Conservation (phyloP, 2,888 invertebrate species). For the Dasypogon diadema region DNA sequence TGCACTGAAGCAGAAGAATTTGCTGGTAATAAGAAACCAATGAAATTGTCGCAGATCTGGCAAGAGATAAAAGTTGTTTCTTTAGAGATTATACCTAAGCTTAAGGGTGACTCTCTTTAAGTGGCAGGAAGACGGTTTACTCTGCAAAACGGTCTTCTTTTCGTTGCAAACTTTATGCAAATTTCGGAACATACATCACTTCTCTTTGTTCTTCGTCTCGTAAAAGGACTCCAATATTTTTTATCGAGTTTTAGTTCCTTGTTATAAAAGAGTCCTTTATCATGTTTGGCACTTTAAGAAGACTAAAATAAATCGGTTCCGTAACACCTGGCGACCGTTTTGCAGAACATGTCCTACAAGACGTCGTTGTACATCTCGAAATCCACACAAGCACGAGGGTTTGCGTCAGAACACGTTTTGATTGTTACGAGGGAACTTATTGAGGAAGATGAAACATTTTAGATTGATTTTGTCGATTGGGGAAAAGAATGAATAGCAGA, state of each 20-base stretch:
- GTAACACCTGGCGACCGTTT: neutral
- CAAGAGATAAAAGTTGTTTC: too few relatives aligned
- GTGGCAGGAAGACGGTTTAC: neutral
- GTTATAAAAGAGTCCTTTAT: neutral
- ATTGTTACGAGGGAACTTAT: neutral
- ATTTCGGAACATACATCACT: slow-evolving; percentile 25
- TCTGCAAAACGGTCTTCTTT: slow-evolving; percentile 8
- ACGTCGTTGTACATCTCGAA: too few relatives aligned
- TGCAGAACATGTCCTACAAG: neutral
- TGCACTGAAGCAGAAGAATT: slow-evolving; percentile 1
- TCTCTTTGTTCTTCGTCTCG: slow-evolving; percentile 2
- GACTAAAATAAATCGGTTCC: neutral
- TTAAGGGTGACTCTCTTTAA: neutral
- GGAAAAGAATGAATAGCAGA: too few relatives aligned
- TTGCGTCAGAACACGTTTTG: neutral
- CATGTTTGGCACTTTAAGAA: neutral
- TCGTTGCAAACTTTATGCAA: slow-evolving; percentile 38
- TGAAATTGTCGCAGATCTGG: neutral
- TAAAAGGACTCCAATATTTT: neutral
- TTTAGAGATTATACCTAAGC: neutral
- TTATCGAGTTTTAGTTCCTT: neutral
- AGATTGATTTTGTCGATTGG: neutral
- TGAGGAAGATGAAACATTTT: neutral
- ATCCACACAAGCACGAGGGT: neutral
- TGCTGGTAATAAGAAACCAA: neutral